Evolutionary conservation across 2,797 vertebrate genomes (phyloP).

Genomic region (Allobates femoralis): DNA sequence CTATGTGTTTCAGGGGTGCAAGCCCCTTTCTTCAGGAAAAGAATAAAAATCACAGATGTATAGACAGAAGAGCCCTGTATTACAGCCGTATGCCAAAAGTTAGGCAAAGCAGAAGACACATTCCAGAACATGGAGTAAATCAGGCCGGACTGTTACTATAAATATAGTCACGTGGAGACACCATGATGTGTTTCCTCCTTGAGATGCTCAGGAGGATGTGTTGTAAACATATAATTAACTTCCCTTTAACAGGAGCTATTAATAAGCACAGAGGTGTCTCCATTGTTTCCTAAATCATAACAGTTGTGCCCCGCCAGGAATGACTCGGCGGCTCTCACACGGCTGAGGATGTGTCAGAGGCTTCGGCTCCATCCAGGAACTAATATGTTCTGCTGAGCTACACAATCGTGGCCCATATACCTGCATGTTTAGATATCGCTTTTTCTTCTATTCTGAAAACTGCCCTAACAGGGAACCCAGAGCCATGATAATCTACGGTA

Average conservation of each 20-base stretch:
- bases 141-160: neutral
- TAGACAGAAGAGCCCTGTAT: neutral
- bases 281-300: constrained; percentile 24
- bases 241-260: constrained; percentile 11
- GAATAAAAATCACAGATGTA: neutral
- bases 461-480: too few species aligned
- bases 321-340: neutral
- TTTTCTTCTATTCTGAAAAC: too few species aligned
- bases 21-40: too few species aligned
- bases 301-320: neutral
- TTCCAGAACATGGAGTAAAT: neutral
- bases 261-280: constrained; percentile 24
- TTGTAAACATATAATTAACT: constrained; percentile 11
- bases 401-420: too few species aligned
- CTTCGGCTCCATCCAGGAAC: too few species aligned
- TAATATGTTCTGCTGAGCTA: neutral
- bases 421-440: too few species aligned
- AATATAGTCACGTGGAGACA: neutral
- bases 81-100: neutral
- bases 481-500: too few species aligned
- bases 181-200: constrained; percentile 7
- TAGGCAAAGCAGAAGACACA: neutral
- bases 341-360: neutral
- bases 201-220: constrained; percentile 5
- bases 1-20: too few species aligned